Conservation (phyloP, 1,140 invertebrate genomes). For the Drosophila biarmipes region DNA sequence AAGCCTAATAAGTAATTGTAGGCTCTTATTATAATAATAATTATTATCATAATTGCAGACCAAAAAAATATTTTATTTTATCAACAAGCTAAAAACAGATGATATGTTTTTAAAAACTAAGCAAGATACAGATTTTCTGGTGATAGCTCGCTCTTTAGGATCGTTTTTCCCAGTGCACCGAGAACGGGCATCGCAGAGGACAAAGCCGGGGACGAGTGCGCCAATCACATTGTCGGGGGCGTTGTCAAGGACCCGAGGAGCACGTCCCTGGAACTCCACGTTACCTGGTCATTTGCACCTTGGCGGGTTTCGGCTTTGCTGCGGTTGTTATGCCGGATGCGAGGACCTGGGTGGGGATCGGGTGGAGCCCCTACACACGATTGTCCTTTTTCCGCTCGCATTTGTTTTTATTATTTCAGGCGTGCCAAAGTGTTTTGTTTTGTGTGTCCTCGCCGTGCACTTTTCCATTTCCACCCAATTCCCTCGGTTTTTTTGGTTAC, state of each 20-base stretch:
- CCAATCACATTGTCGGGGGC: constrained; percentile 35
- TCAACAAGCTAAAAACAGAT: too few species aligned
- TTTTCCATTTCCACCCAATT: constrained; percentile 28
- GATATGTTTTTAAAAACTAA: too few species aligned
- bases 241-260: constrained; percentile 28
- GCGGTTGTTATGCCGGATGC: constrained; percentile 44
- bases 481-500: not conserved
- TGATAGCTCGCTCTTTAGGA: not conserved
- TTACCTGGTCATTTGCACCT: constrained; percentile 75
- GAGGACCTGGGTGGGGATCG: constrained; percentile 1
- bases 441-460: constrained; percentile 38
- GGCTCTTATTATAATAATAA: too few species aligned
- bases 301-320: constrained; percentile 69
- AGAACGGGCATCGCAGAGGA: constrained; percentile 4
- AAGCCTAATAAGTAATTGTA: too few species aligned
- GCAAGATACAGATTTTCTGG: too few species aligned
- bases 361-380: constrained; percentile 58
- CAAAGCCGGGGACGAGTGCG: constrained; percentile 13
- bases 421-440: constrained; percentile 80
- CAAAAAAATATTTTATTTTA: too few species aligned
- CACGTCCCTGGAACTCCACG: constrained; percentile 35
- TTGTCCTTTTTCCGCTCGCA: constrained; percentile 69
- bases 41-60: too few species aligned
- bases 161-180: constrained; percentile 13
- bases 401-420: constrained; percentile 83